Conservation (phyloP, 2,888 invertebrate genomes). For the Lithophane socia region DNA sequence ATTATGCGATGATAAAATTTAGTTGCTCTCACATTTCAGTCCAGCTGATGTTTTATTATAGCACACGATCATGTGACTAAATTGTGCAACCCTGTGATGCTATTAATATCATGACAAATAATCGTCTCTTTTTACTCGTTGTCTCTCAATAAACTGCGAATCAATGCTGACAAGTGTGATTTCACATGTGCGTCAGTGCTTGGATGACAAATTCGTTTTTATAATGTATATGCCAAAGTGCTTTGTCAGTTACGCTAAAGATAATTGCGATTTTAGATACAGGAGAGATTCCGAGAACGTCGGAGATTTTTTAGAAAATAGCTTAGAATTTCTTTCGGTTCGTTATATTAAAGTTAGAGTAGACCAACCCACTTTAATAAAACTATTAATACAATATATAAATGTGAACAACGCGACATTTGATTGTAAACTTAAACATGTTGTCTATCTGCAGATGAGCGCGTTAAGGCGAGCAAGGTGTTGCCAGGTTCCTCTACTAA, state of each 20-base stretch:
- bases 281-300: neutral
- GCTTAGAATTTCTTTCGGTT: neutral
- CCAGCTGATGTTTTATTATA: conserved; percentile 3
- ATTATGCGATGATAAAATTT: neutral
- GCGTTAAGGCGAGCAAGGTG: conserved; percentile 94
- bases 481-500: conserved; percentile 93
- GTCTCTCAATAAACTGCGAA: neutral
- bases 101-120: neutral
- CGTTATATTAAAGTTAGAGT: too few species aligned
- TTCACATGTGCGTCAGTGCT: neutral
- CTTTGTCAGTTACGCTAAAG: neutral
- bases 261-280: neutral
- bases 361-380: too few species aligned
- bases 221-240: neutral
- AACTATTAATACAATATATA: neutral
- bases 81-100: neutral
- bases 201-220: conserved; percentile 5
- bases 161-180: neutral
- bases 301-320: neutral
- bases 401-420: neutral
- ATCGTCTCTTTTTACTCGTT: neutral
- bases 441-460: conserved; percentile 90
- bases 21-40: too few species aligned
- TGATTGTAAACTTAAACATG: neutral
- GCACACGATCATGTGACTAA: neutral